phyloP scores from a whole-genome alignment of 92 coral and sea anemone species.

The Porites lobata region DNA sequence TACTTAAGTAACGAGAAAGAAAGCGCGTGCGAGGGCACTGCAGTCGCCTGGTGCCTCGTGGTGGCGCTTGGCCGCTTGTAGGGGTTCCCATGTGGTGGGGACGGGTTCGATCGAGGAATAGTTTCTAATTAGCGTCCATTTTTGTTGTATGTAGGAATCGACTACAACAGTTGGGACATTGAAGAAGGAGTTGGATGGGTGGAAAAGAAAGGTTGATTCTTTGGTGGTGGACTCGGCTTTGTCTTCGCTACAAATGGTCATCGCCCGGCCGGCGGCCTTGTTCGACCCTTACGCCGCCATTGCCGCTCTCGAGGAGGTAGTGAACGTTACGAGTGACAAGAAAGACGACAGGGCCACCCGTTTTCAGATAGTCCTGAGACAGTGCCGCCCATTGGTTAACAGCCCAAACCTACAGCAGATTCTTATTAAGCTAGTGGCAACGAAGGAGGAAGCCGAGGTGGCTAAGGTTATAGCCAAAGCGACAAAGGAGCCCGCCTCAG shows the following conservation, averaged over 20 bases:
- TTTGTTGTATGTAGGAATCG: background rate
- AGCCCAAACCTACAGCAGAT: constrained; percentile 30
- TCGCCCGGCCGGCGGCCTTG: constrained; percentile 21
- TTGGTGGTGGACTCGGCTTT: too few relatives aligned
- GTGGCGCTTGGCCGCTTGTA: too few relatives aligned
- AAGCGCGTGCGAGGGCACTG: too few relatives aligned
- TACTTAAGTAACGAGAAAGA: too few relatives aligned
- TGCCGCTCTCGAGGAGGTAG: constrained; percentile 22
- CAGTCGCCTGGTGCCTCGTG: too few relatives aligned
- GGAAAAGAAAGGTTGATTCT: background rate
- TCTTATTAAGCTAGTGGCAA: constrained; percentile 1
- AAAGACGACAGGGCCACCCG: constrained; percentile 6
- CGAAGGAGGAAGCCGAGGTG: constrained; percentile 37
- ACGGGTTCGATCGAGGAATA: too few relatives aligned
- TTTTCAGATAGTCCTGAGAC: constrained; percentile 15
- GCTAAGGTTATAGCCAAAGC: constrained; percentile 24
- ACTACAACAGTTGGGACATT: constrained; percentile 3
- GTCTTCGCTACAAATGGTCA: background rate
- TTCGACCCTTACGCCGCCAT: constrained; percentile 30
- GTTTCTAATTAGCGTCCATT: background rate
- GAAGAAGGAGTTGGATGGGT: constrained; percentile 10
- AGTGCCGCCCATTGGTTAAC: constrained; percentile 29
- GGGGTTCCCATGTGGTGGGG: too few relatives aligned
- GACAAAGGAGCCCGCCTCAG: background rate
- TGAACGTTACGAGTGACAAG: constrained; percentile 10